Evolutionary conservation across 2,888 invertebrate genomes (phyloP).

Genomic region (Archips crataeganus): DNA sequence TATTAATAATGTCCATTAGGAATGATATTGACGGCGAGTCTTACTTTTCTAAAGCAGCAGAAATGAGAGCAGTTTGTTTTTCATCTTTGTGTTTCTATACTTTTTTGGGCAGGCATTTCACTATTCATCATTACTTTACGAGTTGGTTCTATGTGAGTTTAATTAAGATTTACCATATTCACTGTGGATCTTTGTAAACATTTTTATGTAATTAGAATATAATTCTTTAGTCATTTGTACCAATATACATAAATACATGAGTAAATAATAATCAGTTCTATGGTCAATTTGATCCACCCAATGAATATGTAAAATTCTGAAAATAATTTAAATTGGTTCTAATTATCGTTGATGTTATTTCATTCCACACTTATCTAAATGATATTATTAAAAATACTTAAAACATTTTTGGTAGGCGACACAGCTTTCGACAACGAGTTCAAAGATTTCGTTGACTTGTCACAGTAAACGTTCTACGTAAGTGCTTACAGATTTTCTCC

Average conservation of each 20-base stretch:
- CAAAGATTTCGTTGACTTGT: conserved; percentile 45
- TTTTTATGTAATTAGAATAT: not conserved
- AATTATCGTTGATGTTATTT: conserved; percentile 13
- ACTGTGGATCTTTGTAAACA: not conserved
- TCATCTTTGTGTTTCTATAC: not conserved
- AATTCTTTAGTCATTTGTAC: not conserved
- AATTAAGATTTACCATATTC: not conserved
- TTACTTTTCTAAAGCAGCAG: too few relatives aligned
- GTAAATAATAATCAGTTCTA: not conserved
- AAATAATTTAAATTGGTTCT: not conserved
- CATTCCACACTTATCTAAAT: conserved; percentile 20
- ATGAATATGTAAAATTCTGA: conserved; percentile 16
- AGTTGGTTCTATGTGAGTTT: not conserved
- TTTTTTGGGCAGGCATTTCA: conserved; percentile 18
- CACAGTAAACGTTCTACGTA: conserved; percentile 38
- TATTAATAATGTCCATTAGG: too few relatives aligned
- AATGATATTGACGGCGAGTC: too few relatives aligned
- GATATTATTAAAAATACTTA: conserved; percentile 27
- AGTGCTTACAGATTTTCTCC: conserved; percentile 37
- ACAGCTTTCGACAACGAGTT: conserved; percentile 42
- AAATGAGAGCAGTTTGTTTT: not conserved
- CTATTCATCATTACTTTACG: conserved; percentile 10
- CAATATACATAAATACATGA: not conserved
- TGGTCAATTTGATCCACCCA: not conserved
- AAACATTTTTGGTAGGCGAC: conserved; percentile 42